Conservation (phyloP, 2,888 invertebrate species). For the Vanessa cardui region DNA sequence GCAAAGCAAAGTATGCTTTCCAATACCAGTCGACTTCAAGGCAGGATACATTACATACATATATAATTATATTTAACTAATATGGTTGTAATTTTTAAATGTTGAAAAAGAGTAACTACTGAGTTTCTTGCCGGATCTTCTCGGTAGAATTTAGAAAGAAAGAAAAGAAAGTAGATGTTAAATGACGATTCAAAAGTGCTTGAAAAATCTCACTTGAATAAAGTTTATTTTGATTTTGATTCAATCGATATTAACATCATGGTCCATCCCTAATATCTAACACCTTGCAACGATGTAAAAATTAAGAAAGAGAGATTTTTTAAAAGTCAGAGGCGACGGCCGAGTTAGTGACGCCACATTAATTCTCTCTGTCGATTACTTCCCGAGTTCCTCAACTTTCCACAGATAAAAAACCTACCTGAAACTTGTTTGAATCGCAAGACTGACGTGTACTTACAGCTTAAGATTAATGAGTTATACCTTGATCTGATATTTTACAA, state of each 20-base stretch:
- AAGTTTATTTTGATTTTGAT: too few species aligned
- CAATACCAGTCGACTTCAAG: too few species aligned
- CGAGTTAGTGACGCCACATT: slow-evolving; percentile 81
- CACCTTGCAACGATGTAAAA: slow-evolving; percentile 81
- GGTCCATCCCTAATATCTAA: slow-evolving; percentile 52
- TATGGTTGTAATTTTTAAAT: too few species aligned
- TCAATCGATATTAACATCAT: slow-evolving; percentile 36
- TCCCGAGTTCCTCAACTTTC: slow-evolving; percentile 44
- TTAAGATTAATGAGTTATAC: slow-evolving; percentile 41
- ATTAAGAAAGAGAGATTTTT: slow-evolving; percentile 77
- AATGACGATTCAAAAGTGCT: too few species aligned
- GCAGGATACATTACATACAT: too few species aligned
- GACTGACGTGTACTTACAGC: slow-evolving; percentile 40
- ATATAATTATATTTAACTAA: too few species aligned
- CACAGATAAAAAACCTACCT: slow-evolving; percentile 56
- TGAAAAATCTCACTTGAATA: too few species aligned
- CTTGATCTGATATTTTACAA: slow-evolving; percentile 19
- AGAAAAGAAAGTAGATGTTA: too few species aligned
- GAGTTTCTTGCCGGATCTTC: too few species aligned
- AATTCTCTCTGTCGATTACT: slow-evolving; percentile 77
- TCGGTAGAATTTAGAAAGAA: too few species aligned
- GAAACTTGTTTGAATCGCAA: slow-evolving; percentile 47
- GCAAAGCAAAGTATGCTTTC: too few species aligned
- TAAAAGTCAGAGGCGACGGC: slow-evolving; percentile 62
- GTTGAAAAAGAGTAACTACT: too few species aligned